Evolutionary conservation across 2,888 invertebrate genomes (phyloP), one percentile per base, ranked within the genome.

Genomic region (Congeria kusceri): DNA sequence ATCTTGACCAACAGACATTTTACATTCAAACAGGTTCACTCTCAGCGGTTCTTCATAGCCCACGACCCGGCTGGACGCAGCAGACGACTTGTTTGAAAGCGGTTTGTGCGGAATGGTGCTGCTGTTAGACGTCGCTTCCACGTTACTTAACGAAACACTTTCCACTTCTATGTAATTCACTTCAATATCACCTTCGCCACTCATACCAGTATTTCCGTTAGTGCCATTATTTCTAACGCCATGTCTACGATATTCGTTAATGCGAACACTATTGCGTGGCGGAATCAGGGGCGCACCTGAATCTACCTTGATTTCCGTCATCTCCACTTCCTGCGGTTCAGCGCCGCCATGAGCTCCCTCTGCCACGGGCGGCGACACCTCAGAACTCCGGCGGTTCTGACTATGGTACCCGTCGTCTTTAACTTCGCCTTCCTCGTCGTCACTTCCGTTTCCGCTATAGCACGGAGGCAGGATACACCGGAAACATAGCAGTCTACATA

Each of bases 371-470:
- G 69, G 73, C 7, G 67, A 49, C 32, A 67, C 58, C 28, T 74
- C 68, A n/a, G 79, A 80, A 59, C 83, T 83, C 29, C 80, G 57
- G 59, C 83, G 65, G 57, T 80, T 80, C 61, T 83, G 83, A 68
- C 83, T 83, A 28, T 83, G 83, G 46, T 83, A 83, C 1, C 83
- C 83, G 27, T 83, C 83, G 56, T 83, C 83, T 57, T 77, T 61
- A 11, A 63, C 23, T 27, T 80, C 69, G 9, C 46, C 59, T 15
- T 77, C 80, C 20, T 82, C 81, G 5, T 81, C 77, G 29, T 82
- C 82, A 67, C 83, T 83, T 23, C 77, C 81, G 15, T 70, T 56
- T 29, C 77, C 83, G 28, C 62, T 66, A 58, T 80, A 83, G 39
- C 83, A 83, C 25, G 72, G 64, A 18, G 83, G 83, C 18, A 83